Evolutionary conservation across 1,140 invertebrate genomes (phyloP), one percentile per base, ranked within the genome.

Genomic region (Aphelinus certus): DNA sequence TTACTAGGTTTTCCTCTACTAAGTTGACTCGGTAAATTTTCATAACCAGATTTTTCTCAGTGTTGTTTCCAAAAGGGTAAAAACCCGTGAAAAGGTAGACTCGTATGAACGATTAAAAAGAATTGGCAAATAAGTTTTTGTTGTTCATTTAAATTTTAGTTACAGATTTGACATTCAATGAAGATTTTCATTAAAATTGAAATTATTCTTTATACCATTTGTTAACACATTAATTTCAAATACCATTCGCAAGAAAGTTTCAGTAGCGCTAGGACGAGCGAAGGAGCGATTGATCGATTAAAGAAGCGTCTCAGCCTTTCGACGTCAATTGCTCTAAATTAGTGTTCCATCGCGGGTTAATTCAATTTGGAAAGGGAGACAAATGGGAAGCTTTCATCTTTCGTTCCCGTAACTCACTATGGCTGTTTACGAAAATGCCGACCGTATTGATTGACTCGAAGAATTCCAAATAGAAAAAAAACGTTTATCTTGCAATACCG

Each of bases 291-390:
- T 73, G 47, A 73, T 67, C 57, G 71, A 67, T 60, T 53, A 3
- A 47, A 51, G 42, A 55, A 55, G 7, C 10, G 9, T 10, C 3
- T 26, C 26, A 1, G 7, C 7, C n/a, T 58, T 46, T 53, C 42
- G 6, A 6, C 57, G 48, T 7, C 64, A 73, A 73, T 73, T 73
- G 64, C 55, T 67, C 64, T 49, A 67, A 73, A 67, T 73, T 67
- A 67, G 56, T 58, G 46, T 5, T 26, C 45, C 47, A 67, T 43
- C 48, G 57, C n/a, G 56, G 26, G 10, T 51, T 46, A 45, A 67
- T 73, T 73, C 71, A 62, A 73, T 73, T 62, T 67, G 58, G 65
- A 53, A 3, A 48, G 62, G 7, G 42, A 55, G 62, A 26, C n/a
- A 63, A 46, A 6, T n/a, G 7, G n/a, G 26, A 65, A 51, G 7